Evolutionary conservation across 2,113 vertebrate species (phyloP), one percentile per base, ranked within the genome.

Genomic region (Cyanistes caeruleus): DNA sequence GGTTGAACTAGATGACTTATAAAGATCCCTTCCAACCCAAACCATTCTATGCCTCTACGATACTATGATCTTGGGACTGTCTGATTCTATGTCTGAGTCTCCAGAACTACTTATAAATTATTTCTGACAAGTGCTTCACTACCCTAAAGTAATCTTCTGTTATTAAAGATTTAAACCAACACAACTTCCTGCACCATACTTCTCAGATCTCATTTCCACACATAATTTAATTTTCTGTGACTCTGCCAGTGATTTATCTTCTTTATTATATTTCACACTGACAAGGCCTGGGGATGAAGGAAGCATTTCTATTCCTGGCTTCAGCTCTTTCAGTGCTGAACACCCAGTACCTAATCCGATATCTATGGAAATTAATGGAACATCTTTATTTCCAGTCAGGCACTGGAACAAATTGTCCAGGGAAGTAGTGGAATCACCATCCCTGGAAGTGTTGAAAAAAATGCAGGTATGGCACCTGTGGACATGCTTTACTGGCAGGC

Each of bases 141-240:
- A 21, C 24, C 39, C 11, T n/a, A 43, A 87, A 93, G 62, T 64
- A 77, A 90, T 73, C 23, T 62, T 67, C 23, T 1, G 0, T 56
- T 86, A 59, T 86, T 85, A 74, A 93, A 84, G 67, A 94, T 78
- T 90, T 84, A 95, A 90, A 72, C 20, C 48, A 75, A 52, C 43
- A 52, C 19, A 48, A 6, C 46, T 64, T 92, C 52, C 75, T n/a
- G 19, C 33, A 63, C 31, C 59, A 77, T 21, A 44, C 72, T 90
- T 67, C 68, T 94, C 64, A 93, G 79, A 88, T 86, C 67, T 80
- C 58, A 76, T 95, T 95, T 94, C 80, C 92, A 76, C 63, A 28
- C 7, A 33, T 89, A 89, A 94, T 79, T 95, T 76, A 87, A 94
- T 95, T 94, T 87, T 56, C 74, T 85, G 51, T 18, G 48, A 60